phyloP scores from a whole-genome alignment of 2,797 vertebrate genomes.

The Oreonectes daqikongensis region DNA sequence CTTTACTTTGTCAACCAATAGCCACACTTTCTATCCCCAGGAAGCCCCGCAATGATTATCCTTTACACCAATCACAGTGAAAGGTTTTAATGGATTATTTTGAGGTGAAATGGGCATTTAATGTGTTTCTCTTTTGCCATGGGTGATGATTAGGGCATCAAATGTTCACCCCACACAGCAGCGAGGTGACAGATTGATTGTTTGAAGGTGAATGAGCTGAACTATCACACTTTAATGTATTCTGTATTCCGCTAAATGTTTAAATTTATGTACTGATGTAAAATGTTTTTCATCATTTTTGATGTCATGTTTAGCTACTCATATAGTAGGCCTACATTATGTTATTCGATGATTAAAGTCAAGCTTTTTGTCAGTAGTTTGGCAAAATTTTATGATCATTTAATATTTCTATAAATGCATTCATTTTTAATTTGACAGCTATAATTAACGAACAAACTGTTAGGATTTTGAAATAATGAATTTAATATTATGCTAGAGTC shows the following conservation, averaged over 20 bases:
- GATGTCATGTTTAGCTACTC: not conserved
- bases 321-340: not conserved
- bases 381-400: not conserved
- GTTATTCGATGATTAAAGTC: not conserved
- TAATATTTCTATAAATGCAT: not conserved
- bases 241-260: not conserved
- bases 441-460: slow-evolving; percentile 16
- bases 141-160: slow-evolving; percentile 41
- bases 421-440: slow-evolving; percentile 5
- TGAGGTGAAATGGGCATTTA: slow-evolving; percentile 20
- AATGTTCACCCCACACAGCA: slow-evolving; percentile 14
- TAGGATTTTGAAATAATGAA: slow-evolving; percentile 3
- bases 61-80: slow-evolving; percentile 35
- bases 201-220: slow-evolving; percentile 12
- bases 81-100: slow-evolving; percentile 21
- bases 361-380: not conserved
- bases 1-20: slow-evolving; percentile 26
- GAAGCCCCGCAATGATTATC: slow-evolving; percentile 19
- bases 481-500: slow-evolving; percentile 5
- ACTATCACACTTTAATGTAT: not conserved
- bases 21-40: slow-evolving; percentile 24
- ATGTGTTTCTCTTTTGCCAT: slow-evolving; percentile 32
- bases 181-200: not conserved
- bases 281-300: not conserved
- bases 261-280: not conserved